Conservation (phyloP, 1,140 invertebrate genomes). For the Diachasmimorpha longicaudata region DNA sequence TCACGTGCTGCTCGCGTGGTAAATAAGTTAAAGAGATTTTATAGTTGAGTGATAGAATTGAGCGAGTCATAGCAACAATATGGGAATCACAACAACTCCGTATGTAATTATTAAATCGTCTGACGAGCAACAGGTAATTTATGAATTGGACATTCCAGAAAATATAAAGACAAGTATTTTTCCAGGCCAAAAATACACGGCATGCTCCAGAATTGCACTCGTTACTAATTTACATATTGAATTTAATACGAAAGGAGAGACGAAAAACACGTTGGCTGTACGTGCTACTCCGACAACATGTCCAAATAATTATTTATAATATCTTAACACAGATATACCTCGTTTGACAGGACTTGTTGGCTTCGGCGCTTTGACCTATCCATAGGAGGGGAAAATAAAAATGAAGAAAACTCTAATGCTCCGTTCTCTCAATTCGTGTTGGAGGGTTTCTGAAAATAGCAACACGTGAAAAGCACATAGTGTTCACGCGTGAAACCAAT, state of each 20-base stretch:
- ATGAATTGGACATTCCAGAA: background rate
- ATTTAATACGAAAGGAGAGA: background rate
- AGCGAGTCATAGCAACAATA: background rate
- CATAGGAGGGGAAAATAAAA: background rate
- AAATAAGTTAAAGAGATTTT: background rate
- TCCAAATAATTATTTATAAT: background rate
- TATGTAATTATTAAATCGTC: background rate
- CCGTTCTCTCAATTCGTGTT: slow-evolving; percentile 16
- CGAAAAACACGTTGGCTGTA: background rate
- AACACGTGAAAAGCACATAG: slow-evolving; percentile 37
- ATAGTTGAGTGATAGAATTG: background rate
- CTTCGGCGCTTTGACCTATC: slow-evolving; percentile 25
- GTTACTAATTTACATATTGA: background rate
- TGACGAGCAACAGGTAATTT: background rate
- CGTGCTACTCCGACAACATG: background rate
- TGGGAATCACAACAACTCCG: background rate
- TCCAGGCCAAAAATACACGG: no score
- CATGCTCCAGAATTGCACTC: background rate
- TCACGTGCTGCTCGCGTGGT: background rate
- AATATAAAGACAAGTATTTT: no score
- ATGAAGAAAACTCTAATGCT: background rate
- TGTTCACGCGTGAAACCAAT: slow-evolving; percentile 41
- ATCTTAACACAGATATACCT: background rate
- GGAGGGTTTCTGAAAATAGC: slow-evolving; percentile 36
- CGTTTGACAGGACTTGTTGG: slow-evolving; percentile 23